Evolutionary conservation across 2,888 invertebrate species (phyloP).

Genomic region (Octodonta nipae): DNA sequence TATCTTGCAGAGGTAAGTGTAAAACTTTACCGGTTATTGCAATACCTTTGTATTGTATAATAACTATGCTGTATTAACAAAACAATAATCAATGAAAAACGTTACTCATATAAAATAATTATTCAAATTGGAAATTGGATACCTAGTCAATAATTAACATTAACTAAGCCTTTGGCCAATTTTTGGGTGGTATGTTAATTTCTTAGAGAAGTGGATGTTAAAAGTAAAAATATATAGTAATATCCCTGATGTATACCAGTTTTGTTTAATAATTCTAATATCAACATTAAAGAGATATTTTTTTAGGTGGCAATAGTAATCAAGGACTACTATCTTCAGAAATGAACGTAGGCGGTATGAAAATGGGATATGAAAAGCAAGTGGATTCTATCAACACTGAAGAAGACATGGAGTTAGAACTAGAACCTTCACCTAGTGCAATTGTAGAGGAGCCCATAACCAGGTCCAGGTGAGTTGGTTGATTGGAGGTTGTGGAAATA

Average conservation of each 20-base stretch:
- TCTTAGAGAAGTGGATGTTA: background rate
- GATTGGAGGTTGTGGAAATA: too few relatives aligned
- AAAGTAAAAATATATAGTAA: background rate
- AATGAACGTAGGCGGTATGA: conserved; percentile 39
- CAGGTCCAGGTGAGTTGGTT: too few relatives aligned
- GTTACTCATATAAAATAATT: too few relatives aligned
- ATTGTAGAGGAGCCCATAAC: conserved; percentile 39
- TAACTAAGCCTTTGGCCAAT: too few relatives aligned
- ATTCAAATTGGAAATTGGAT: too few relatives aligned
- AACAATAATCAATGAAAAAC: too few relatives aligned
- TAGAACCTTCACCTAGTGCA: conserved; percentile 29
- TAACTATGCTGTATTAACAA: too few relatives aligned
- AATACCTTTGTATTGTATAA: too few relatives aligned
- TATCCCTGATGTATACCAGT: background rate
- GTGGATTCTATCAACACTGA: conserved; percentile 28
- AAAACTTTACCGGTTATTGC: too few relatives aligned
- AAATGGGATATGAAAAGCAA: conserved; percentile 44
- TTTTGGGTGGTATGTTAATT: background rate
- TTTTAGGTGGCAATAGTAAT: conserved; percentile 22
- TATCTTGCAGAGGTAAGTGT: too few relatives aligned
- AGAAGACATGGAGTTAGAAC: conserved; percentile 33
- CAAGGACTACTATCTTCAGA: conserved; percentile 29
- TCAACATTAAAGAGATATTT: too few relatives aligned
- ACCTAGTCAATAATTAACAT: too few relatives aligned
- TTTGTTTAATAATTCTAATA: conserved; percentile 9